A percentile compares a stretch with the other conserved stretches of the same genome.
phyloP scores from a whole-genome alignment of 35 echinoderm and acorn worm species.

The Apostichopus japonicus region DNA sequence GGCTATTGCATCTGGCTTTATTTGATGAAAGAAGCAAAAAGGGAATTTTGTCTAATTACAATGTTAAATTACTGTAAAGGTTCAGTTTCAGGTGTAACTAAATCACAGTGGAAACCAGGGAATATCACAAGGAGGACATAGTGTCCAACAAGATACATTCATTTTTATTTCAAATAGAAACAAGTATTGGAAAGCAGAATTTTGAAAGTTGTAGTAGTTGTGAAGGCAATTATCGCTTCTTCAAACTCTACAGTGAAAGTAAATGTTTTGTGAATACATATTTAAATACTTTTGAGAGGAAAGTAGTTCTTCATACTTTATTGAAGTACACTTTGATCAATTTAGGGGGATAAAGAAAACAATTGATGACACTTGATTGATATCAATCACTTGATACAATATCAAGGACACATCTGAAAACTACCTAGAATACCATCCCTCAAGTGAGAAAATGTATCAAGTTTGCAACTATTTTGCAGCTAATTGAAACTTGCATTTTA shows the following conservation, averaged over 20 bases:
- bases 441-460: no score
- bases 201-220: not conserved
- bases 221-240: not conserved
- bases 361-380: not conserved
- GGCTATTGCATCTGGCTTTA: no score
- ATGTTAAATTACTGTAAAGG: no score
- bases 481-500: no score
- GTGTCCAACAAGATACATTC: not conserved
- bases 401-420: no score
- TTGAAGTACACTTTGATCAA: not conserved
- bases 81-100: no score
- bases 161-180: not conserved
- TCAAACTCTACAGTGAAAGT: not conserved
- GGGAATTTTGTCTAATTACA: no score
- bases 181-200: not conserved
- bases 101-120: no score
- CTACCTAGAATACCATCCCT: not conserved
- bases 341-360: not conserved
- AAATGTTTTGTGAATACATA: not conserved
- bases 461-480: no score
- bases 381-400: not conserved
- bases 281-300: not conserved
- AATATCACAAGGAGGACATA: not conserved
- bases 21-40: no score
- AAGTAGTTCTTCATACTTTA: not conserved